Evolutionary conservation across 2,113 vertebrate genomes (phyloP).

Genomic region (Pterocles burchelli): DNA sequence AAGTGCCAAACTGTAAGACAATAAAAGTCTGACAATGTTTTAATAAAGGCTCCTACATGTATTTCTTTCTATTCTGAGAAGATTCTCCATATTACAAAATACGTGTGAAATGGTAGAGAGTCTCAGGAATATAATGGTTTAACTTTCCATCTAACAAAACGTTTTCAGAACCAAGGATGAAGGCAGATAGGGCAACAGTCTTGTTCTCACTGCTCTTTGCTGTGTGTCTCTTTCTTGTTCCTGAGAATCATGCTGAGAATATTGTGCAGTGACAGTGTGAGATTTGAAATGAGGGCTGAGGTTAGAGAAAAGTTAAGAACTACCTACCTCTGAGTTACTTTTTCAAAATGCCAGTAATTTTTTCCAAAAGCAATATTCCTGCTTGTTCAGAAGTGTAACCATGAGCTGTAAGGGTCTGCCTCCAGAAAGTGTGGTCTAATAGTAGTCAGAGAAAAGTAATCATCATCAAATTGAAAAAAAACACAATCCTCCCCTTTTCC

Average conservation of each 20-base stretch:
- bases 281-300: not conserved
- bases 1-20: not conserved
- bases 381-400: not conserved
- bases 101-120: not conserved
- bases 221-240: not conserved
- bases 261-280: not conserved
- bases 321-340: conserved; percentile 30
- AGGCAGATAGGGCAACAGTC: not conserved
- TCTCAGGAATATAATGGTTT: not conserved
- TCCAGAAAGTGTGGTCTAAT: not conserved
- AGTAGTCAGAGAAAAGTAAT: not conserved
- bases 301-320: not conserved
- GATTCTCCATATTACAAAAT: not conserved
- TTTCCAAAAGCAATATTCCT: not conserved
- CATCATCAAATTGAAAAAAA: conserved; percentile 8
- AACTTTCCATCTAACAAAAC: not conserved
- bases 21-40: not conserved
- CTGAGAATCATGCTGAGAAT: not conserved
- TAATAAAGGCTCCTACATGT: not conserved
- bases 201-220: not conserved
- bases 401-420: not conserved
- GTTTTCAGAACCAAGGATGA: not conserved
- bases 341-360: not conserved
- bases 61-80: not conserved
- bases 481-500: conserved; percentile 9